A percentile compares a stretch with the other conserved stretches of the same genome.
These are phyloP conservation scores for Arion vulgaris DNA, from an alignment of 1,140 invertebrate genomes.

Conservation along the genomic window DNA sequence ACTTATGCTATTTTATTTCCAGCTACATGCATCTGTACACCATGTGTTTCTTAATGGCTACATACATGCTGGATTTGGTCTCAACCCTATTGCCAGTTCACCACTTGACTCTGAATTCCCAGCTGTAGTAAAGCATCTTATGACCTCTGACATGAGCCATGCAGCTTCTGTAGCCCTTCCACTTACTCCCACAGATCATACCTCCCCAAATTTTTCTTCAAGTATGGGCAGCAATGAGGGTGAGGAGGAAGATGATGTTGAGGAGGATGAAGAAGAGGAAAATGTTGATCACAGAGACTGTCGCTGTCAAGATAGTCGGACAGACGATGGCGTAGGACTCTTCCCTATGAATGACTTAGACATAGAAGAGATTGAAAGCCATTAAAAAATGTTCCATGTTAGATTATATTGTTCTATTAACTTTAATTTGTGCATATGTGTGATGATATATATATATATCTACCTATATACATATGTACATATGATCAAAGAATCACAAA, in stretches of 20 bases:
- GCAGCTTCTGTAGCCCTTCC: slow-evolving; percentile 22
- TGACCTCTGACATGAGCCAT: slow-evolving; percentile 8
- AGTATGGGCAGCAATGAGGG: neutral
- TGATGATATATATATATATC: too few relatives aligned
- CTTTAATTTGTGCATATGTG: neutral
- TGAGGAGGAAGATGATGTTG: slow-evolving; percentile 1
- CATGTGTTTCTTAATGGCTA: neutral
- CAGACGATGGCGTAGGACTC: slow-evolving; percentile 13
- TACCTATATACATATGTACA: too few relatives aligned
- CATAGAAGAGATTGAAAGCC: slow-evolving; percentile 33
- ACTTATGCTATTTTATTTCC: neutral
- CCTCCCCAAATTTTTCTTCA: neutral
- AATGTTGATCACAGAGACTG: slow-evolving; percentile 9
- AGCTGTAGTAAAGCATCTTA: neutral
- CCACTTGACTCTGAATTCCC: slow-evolving; percentile 27
- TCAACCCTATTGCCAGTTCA: slow-evolving; percentile 34
- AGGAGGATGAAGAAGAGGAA: slow-evolving; percentile 33
- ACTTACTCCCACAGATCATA: slow-evolving; percentile 24
- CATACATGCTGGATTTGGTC: neutral
- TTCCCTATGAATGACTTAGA: slow-evolving; percentile 37
- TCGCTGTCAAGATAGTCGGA: slow-evolving; percentile 22
- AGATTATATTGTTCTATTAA: neutral
- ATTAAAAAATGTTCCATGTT: neutral
- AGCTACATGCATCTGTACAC: too few relatives aligned
- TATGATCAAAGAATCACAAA: too few relatives aligned